Evolutionary conservation across 2,888 invertebrate genomes (phyloP).

Genomic region (Sturmia bella): DNA sequence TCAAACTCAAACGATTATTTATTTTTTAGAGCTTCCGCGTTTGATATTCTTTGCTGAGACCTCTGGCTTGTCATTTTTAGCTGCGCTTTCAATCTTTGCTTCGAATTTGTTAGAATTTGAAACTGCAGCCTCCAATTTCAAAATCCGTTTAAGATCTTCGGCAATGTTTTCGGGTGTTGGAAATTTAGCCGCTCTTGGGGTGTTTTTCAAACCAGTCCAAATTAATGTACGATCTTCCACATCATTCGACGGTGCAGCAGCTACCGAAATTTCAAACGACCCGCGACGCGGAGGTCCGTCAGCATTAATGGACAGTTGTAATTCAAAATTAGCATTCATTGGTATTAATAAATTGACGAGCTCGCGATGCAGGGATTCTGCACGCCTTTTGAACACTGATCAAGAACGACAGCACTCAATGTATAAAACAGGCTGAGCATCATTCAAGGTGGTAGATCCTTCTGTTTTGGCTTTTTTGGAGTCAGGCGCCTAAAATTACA

Average conservation of each 20-base stretch:
- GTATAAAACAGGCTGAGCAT: conserved; percentile 75
- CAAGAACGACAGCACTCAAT: conserved; percentile 81
- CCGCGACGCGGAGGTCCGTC: conserved; percentile 78
- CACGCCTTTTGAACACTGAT: conserved; percentile 79
- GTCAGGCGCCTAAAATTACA: conserved; percentile 21
- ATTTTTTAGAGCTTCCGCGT: conserved; percentile 45
- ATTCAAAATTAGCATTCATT: conserved; percentile 71
- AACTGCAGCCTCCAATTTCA: conserved; percentile 41
- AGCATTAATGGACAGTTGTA: conserved; percentile 77
- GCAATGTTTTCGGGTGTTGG: conserved; percentile 72
- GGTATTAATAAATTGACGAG: conserved; percentile 70
- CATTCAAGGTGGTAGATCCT: conserved; percentile 59
- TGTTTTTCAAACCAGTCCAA: conserved; percentile 80
- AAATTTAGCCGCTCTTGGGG: conserved; percentile 79
- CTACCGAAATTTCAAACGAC: conserved; percentile 78
- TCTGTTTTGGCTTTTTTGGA: conserved; percentile 41
- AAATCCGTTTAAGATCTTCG: conserved; percentile 43
- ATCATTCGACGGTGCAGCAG: conserved; percentile 68
- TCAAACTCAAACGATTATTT: conserved; percentile 12
- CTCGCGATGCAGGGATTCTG: conserved; percentile 76
- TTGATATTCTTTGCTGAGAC: conserved; percentile 26
- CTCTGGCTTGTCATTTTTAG: background rate
- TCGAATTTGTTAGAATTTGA: background rate
- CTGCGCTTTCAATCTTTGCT: background rate
- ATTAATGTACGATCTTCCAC: conserved; percentile 71